Conservation (phyloP, 2,888 invertebrate species). For the Coleophora deauratella region DNA sequence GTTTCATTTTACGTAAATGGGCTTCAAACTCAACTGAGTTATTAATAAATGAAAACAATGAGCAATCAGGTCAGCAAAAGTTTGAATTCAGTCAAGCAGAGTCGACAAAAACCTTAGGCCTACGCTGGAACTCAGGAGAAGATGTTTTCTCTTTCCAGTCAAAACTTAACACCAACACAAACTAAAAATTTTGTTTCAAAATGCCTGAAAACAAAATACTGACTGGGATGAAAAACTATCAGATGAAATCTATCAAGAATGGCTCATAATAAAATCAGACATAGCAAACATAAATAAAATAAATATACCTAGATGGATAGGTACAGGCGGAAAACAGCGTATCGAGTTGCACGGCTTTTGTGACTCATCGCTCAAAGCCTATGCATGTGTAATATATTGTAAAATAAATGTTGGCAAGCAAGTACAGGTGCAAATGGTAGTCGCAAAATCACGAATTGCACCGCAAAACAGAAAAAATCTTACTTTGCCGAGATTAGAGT, state of each 20-base stretch:
- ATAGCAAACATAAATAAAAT: conserved; percentile 2
- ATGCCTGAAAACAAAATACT: conserved; percentile 2
- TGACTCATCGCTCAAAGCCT: conserved; percentile 8
- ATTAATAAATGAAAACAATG: background rate
- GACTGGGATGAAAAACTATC: conserved; percentile 11
- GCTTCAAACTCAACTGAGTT: conserved; percentile 5
- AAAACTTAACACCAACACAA: conserved; percentile 1
- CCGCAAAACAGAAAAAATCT: background rate
- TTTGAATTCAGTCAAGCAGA: conserved; percentile 1
- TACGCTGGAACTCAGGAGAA: conserved; percentile 6
- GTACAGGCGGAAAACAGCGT: background rate
- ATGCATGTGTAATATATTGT: conserved; percentile 10
- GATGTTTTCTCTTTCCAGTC: conserved; percentile 5
- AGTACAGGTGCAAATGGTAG: conserved; percentile 2
- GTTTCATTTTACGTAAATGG: conserved; percentile 14
- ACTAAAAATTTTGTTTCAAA: conserved; percentile 10
- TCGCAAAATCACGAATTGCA: conserved; percentile 8
- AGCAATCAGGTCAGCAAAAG: background rate
- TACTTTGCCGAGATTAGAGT: background rate
- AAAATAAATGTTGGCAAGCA: background rate
- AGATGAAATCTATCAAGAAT: conserved; percentile 3
- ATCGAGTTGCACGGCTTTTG: conserved; percentile 11
- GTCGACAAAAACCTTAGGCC: conserved; percentile 9
- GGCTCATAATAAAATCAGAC: conserved; percentile 6
- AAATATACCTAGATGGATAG: conserved; percentile 4